These are phyloP conservation scores for Scolopax bukidnonensis DNA, from an alignment of 2,797 vertebrate genomes.

Conservation along the genomic window DNA sequence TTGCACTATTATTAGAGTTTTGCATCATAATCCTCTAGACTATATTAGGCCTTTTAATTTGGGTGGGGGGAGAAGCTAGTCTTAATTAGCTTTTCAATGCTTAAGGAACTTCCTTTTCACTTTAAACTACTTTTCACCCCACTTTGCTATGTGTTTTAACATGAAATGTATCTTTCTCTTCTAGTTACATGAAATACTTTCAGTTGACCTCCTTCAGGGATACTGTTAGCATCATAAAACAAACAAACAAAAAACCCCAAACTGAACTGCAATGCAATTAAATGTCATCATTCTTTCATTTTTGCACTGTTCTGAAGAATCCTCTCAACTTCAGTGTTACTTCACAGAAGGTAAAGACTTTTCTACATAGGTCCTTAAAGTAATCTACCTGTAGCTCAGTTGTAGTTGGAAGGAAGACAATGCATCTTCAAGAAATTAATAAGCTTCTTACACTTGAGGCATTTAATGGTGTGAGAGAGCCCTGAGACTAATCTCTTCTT, in stretches of 20 bases:
- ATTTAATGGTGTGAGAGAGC: neutral
- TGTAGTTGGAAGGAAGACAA: neutral
- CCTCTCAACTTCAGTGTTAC: neutral
- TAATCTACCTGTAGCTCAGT: neutral
- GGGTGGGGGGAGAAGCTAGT: neutral
- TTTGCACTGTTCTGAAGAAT: neutral
- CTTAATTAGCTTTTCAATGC: neutral
- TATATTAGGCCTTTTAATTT: neutral
- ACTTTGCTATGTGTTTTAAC: neutral
- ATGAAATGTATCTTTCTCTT: neutral
- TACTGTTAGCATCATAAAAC: neutral
- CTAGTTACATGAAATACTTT: constrained; percentile 7
- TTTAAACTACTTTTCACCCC: neutral
- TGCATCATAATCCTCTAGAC: neutral
- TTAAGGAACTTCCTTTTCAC: neutral
- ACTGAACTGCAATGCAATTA: neutral
- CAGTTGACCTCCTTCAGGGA: neutral
- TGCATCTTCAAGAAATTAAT: neutral
- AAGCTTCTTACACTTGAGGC: neutral
- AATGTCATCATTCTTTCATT: neutral
- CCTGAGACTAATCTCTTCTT: neutral
- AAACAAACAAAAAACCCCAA: neutral
- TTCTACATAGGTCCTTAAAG: neutral
- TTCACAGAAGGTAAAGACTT: neutral
- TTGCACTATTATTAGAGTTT: neutral